phyloP scores from a whole-genome alignment of 2,888 invertebrate genomes.

The Rugalucina vietnamica region DNA sequence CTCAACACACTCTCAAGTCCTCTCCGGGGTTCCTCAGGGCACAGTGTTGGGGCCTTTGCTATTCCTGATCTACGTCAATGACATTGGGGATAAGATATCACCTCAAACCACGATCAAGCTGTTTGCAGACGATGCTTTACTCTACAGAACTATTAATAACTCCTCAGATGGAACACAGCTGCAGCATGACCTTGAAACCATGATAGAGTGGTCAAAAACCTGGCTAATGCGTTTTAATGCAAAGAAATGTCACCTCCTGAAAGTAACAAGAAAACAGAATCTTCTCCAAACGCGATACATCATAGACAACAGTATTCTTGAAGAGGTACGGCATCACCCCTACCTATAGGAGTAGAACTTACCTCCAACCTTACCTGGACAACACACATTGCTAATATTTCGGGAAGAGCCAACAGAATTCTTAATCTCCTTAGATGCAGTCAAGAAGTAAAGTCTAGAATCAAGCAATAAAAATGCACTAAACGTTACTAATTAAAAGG shows the following conservation, averaged over 20 bases:
- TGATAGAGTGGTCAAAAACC: background rate
- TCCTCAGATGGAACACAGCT: no score
- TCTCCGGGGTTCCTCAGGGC: no score
- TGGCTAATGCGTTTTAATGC: slow-evolving; percentile 8
- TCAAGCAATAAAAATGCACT: no score
- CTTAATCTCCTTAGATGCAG: background rate
- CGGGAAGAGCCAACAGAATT: background rate
- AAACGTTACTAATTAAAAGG: no score
- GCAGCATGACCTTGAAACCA: background rate
- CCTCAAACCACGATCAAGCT: no score
- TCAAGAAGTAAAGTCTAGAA: background rate
- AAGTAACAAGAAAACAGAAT: background rate
- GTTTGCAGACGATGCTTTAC: no score
- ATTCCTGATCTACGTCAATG: no score
- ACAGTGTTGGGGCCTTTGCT: no score
- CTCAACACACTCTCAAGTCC: no score
- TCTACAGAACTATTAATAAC: no score
- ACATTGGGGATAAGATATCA: no score
- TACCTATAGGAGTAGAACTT: background rate
- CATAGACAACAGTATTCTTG: background rate
- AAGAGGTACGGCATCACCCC: slow-evolving; percentile 1
- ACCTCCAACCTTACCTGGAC: no score
- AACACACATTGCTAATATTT: background rate
- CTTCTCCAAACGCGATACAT: background rate
- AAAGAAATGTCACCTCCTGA: background rate